Percentiles rank a stretch among this genome's conserved stretches.
These are phyloP conservation scores for Siderastrea radians DNA, from an alignment of 92 coral and sea anemone species.

Conservation along the genomic window DNA sequence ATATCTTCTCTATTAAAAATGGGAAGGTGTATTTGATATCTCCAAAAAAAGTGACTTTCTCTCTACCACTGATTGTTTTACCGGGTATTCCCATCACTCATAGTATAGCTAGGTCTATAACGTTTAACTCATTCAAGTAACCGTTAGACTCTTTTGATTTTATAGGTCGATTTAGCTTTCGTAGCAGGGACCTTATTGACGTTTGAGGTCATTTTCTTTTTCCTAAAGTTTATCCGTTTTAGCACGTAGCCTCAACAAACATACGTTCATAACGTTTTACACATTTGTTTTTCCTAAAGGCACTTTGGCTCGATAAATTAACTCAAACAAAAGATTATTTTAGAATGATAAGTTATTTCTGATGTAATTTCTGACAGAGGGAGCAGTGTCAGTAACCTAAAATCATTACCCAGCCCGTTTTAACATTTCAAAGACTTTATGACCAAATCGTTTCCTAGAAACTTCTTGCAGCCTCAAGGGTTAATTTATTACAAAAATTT, in stretches of 20 bases:
- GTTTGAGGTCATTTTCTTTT: neutral
- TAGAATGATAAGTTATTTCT: conserved; percentile 14
- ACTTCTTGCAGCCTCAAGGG: conserved; percentile 24
- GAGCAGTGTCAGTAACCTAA: neutral
- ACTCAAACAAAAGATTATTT: conserved; percentile 22
- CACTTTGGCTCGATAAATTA: neutral
- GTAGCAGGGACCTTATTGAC: neutral
- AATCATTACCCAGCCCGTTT: conserved; percentile 12
- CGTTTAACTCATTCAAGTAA: neutral
- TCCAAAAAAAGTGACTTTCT: neutral
- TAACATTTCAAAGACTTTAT: conserved; percentile 21
- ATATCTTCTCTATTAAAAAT: neutral
- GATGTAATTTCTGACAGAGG: conserved; percentile 8
- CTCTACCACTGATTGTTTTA: no score
- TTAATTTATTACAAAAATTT: conserved; percentile 29
- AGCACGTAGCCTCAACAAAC: conserved; percentile 12
- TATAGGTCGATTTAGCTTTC: neutral
- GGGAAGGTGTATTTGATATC: neutral
- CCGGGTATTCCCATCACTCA: no score
- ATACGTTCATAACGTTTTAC: neutral
- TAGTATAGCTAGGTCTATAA: no score
- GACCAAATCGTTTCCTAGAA: conserved; percentile 14
- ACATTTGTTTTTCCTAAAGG: conserved; percentile 19
- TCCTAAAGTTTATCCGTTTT: neutral
- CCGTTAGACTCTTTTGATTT: neutral